Evolutionary conservation across 2,888 invertebrate species (phyloP), one percentile per base, ranked within the genome.

Genomic region (Luffia ferchaultella): DNA sequence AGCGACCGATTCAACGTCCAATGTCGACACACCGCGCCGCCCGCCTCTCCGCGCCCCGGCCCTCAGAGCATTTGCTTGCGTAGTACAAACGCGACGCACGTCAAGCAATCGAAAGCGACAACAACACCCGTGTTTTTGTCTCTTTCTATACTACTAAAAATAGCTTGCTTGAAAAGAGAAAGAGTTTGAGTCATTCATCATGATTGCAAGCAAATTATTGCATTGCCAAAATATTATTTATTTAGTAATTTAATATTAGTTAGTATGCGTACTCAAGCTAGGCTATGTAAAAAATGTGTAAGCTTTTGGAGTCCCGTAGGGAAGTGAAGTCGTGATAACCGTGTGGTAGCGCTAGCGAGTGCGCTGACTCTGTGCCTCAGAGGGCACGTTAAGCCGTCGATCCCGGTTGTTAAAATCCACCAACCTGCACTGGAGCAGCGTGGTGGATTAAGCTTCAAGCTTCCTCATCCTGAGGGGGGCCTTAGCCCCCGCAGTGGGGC

Each of bases 1-100:
- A 71, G 72, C 74, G 72, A 70, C 72, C 74, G 76, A 78, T 65
- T 76, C 79, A 80, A 82, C 76, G 80, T 80, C 80, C 82, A 82
- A 82, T 82, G 82, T 83, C 82, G 82, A 82, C 80, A 83, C 80
- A 80, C 77, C 71, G 74, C 47, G 30, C n/a, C n/a, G 20, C 47
- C 30, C 40, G 18, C 18, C 15, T 12, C 43, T 42, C 20, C 43
- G 20, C 15, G 72, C 79, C 71, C 73, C 47, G 15, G 3, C n/a
- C 15, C 46, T 16, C 40, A 3, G 18, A 3, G 17, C 45, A 44
- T 16, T 79, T 75, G 70, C 79, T 82, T 82, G 80, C 79, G 82
- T 82, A 82, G 76, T 80, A 82, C 80, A 75, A 68, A 73, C 66
- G 65, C 70, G 69, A 72, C 65, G 65, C 70, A 74, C 73, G 73